Base-by-base conservation (phyloP, 2,113 vertebrate genomes). In the Microcebus murinus region DNA sequence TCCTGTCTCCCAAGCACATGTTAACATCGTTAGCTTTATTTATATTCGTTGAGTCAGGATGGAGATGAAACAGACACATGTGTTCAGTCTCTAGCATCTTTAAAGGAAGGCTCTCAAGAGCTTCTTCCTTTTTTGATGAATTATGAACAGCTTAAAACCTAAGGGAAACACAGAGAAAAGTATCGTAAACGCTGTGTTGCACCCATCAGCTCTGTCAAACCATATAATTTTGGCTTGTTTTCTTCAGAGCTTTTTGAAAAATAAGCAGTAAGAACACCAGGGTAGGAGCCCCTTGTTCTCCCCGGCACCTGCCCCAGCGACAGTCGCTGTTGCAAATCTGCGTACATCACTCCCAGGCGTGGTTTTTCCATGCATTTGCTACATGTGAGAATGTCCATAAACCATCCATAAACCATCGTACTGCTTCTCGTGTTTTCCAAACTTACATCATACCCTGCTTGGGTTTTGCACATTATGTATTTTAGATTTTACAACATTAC, bases 321-420 rank as follows among this genome's bases (percentile, higher is more conserved):
- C 39, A 11, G 45, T 71, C 52, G 12, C 52, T 42, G 70, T 45
- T 4, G 70, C 42, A 39, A 59, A 68, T 17, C 17, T 31, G 71
- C 45, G 17, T 18, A 63, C 15, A 9, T 52, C 36, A 1, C 18
- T 61, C 18, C 20, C 29, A 2, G 2, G 21, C n/a, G 4, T 68
- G 2, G n/a, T 1, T 39, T 57, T 42, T 9, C 55, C 55, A 20
- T 23, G 9, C 10, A 7, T 61, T 45, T 36, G 59, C 50, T 39
- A 15, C 18, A 3, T 14, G 13, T 0, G 1, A 21, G 7, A 18
- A 0, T 57, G 2, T 6, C 27, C n/a, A 1, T 45, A 57, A 81
- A 67, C 18, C 14, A 57, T 57, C 55, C 45, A 45, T 8, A 23
- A 52, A 59, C 59, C 25, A 10, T 15, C 4, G 36, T 14, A 8